A percentile compares a stretch with the other conserved stretches of the same genome.
Evolutionary conservation across 1,140 invertebrate genomes (phyloP).

Genomic region (Calliphora vicina): DNA sequence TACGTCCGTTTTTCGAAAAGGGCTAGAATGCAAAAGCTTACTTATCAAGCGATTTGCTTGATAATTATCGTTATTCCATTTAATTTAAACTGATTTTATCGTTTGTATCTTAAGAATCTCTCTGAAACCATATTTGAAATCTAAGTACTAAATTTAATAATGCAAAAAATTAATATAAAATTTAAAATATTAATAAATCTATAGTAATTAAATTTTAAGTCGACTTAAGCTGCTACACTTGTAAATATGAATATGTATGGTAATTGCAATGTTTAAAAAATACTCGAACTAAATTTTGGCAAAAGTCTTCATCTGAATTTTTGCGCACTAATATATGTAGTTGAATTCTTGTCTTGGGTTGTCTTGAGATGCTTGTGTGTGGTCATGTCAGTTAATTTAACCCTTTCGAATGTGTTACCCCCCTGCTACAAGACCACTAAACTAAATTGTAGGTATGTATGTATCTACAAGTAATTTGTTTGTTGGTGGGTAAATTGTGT

Average conservation of each 20-base stretch:
- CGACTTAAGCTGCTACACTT: too few species aligned
- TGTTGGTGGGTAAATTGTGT: background rate
- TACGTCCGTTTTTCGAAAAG: too few species aligned
- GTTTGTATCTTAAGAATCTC: too few species aligned
- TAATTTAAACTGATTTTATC: too few species aligned
- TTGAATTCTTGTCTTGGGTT: background rate
- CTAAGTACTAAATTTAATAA: too few species aligned
- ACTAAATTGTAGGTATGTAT: background rate
- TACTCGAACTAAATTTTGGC: background rate
- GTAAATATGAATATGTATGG: background rate
- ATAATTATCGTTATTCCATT: too few species aligned
- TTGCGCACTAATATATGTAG: background rate
- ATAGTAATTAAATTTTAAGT: too few species aligned
- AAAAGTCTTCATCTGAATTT: background rate
- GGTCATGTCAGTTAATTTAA: constrained; percentile 12
- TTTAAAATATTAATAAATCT: too few species aligned
- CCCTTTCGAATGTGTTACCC: background rate
- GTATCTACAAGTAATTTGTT: background rate
- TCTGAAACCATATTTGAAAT: too few species aligned
- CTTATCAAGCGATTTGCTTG: too few species aligned
- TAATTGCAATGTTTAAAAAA: background rate
- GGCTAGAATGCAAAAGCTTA: too few species aligned
- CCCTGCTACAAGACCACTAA: background rate
- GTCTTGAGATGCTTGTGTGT: background rate
- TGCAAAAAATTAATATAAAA: too few species aligned